Conservation (phyloP, 1,140 invertebrate species). For the Pseudoatta argentina region DNA sequence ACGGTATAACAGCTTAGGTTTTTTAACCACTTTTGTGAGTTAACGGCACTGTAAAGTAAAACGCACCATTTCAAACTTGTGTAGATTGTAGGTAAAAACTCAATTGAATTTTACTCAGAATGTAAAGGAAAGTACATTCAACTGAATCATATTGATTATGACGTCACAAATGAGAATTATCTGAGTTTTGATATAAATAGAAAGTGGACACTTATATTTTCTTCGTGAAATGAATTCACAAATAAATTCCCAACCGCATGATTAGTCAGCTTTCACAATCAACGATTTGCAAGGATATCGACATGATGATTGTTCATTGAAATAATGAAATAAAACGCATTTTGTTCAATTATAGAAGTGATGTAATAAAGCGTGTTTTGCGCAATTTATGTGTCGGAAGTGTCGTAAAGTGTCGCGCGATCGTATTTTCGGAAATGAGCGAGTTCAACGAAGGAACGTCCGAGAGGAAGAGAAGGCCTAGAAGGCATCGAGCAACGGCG, state of each 20-base stretch:
- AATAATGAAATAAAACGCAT: neutral
- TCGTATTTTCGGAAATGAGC: neutral
- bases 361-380: neutral
- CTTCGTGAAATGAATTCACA: too few relatives aligned
- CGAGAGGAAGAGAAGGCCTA: neutral
- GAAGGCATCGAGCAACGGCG: neutral
- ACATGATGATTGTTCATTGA: neutral
- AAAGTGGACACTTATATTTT: too few relatives aligned
- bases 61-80: too few relatives aligned
- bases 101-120: too few relatives aligned
- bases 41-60: too few relatives aligned
- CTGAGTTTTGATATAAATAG: too few relatives aligned
- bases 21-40: too few relatives aligned
- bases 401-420: neutral
- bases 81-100: too few relatives aligned
- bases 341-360: neutral
- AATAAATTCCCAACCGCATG: neutral
- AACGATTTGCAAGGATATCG: neutral
- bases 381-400: neutral
- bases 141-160: too few relatives aligned
- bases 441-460: neutral
- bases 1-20: too few relatives aligned
- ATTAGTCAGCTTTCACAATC: neutral
- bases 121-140: too few relatives aligned
- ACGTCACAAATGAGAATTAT: too few relatives aligned